Percentiles rank a stretch among this genome's conserved stretches.
phyloP scores from a whole-genome alignment of 2,113 vertebrate genomes.

The Marmota monax region DNA sequence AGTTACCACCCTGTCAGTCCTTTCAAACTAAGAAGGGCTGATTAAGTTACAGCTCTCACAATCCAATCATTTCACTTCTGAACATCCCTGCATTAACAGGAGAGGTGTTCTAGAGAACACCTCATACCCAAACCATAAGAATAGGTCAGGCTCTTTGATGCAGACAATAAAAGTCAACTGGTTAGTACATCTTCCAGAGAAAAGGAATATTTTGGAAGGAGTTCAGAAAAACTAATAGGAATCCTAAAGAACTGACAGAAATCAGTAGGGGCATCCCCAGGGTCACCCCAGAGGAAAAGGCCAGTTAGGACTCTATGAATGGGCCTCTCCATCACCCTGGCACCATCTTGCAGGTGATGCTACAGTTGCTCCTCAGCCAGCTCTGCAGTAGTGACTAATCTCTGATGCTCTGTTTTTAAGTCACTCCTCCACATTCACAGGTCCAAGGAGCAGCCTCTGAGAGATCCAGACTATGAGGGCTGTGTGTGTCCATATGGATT shows the following conservation, averaged over 20 bases:
- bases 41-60: too few relatives aligned
- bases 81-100: too few relatives aligned
- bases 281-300: background rate
- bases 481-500: background rate
- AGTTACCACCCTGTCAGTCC: too few relatives aligned
- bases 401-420: background rate
- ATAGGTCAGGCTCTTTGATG: background rate
- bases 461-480: background rate
- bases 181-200: background rate
- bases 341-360: too few relatives aligned
- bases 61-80: too few relatives aligned
- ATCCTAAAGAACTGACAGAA: background rate
- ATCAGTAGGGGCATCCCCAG: background rate
- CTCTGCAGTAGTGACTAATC: background rate
- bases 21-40: too few relatives aligned
- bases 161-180: background rate
- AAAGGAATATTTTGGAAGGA: background rate
- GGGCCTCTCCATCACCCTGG: background rate
- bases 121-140: too few relatives aligned
- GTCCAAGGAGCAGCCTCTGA: background rate
- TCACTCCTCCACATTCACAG: background rate
- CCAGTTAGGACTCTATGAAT: background rate
- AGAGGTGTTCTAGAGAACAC: too few relatives aligned
- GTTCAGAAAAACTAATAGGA: slow-evolving; percentile 1
- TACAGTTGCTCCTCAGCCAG: background rate